These are phyloP conservation scores for Drosophila picticornis DNA, from an alignment of 2,888 invertebrate genomes.

Conservation along the genomic window DNA sequence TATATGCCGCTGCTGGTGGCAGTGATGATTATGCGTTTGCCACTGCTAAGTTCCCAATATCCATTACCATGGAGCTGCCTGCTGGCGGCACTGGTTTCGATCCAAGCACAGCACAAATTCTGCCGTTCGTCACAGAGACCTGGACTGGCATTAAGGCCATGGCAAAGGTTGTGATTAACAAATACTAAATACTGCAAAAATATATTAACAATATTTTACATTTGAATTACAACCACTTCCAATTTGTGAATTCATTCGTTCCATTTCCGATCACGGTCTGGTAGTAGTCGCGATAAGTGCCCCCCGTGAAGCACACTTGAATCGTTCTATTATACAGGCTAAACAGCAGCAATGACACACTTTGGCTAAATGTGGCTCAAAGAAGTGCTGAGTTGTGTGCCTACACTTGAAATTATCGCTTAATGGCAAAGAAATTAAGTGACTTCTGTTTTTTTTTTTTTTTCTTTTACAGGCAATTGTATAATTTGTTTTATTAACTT, in stretches of 20 bases:
- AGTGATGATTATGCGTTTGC: conserved; percentile 89
- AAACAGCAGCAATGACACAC: conserved; percentile 28
- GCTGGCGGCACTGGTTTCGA: conserved; percentile 87
- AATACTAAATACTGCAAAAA: conserved; percentile 55
- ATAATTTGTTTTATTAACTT: neutral
- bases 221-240: conserved; percentile 10
- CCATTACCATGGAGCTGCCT: conserved; percentile 89
- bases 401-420: conserved; percentile 29
- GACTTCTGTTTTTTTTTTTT: neutral
- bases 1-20: conserved; percentile 87
- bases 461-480: neutral
- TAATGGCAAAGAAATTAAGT: conserved; percentile 7
- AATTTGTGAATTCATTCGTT: neutral
- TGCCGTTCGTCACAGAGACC: conserved; percentile 87
- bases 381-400: conserved; percentile 26
- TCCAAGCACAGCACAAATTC: conserved; percentile 86
- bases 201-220: conserved; percentile 53
- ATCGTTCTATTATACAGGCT: conserved; percentile 5
- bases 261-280: conserved; percentile 12
- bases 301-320: conserved; percentile 28
- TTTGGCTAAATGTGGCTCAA: conserved; percentile 19
- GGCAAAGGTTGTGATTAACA: conserved; percentile 75
- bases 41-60: conserved; percentile 86
- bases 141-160: conserved; percentile 86
- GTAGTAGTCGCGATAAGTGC: conserved; percentile 22